Conservation (phyloP, 2,797 vertebrate genomes). For the Triplophysa yarkandensis region DNA sequence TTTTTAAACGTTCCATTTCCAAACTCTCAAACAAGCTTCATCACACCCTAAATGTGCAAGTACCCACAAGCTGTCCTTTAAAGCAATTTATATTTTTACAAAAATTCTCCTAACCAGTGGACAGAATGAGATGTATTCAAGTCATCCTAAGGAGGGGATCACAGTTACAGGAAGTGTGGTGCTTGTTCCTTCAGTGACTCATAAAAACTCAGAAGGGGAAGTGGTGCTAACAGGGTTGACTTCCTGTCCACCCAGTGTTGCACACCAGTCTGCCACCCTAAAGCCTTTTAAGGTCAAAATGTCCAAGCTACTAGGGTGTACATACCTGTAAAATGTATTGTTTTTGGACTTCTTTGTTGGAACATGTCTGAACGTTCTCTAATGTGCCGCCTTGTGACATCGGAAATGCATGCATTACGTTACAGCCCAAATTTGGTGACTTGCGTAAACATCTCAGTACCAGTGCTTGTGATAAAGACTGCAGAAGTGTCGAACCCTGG, state of each 20-base stretch:
- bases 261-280: constrained; percentile 15
- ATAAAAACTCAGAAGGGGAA: constrained; percentile 44
- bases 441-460: constrained; percentile 14
- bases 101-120: neutral
- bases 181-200: constrained; percentile 54
- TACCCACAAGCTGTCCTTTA: constrained; percentile 15
- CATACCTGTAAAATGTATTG: constrained; percentile 13
- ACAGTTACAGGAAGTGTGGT: constrained; percentile 45
- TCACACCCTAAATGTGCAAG: constrained; percentile 7
- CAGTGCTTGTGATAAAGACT: constrained; percentile 5
- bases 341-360: neutral
- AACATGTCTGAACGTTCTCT: neutral
- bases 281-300: constrained; percentile 48
- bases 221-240: constrained; percentile 36
- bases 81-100: neutral
- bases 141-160: constrained; percentile 38
- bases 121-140: constrained; percentile 2
- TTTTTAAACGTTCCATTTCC: constrained; percentile 56
- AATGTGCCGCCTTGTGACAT: neutral
- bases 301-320: neutral
- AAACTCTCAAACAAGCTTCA: constrained; percentile 32
- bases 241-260: constrained; percentile 49
- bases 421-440: constrained; percentile 22
- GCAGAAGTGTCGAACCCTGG: neutral
- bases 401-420: neutral